Base-by-base conservation (phyloP, 2,113 vertebrate species). In the Pseudorectes ferrugineus region DNA sequence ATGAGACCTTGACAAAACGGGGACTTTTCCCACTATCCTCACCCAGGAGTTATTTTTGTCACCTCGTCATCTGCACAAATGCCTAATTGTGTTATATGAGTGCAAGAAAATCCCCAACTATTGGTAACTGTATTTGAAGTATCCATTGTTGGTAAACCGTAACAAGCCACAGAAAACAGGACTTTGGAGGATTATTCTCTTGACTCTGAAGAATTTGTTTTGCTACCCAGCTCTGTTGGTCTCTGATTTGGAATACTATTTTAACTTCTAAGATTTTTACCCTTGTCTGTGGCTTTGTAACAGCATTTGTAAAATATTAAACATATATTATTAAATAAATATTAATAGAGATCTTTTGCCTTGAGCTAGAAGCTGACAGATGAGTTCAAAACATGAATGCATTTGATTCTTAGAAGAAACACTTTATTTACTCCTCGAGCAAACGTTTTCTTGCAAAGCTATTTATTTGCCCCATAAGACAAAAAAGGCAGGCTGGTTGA, bases 301-400 rank as follows among this genome's bases (percentile, higher is more conserved):
- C 75, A 61, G 91, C 40, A 48, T 85, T 85, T 92, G 33, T 74
- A 63, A 95, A 92, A 90, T 52, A 31, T 73, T 81, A 55, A 75
- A 42, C 28, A 51, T 49, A 9, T n/a, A 49, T 72, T 63, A 42
- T 73, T 70, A 88, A 92, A 71, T 79, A 88, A 71, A 63, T 95
- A 72, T 85, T 96, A 91, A 81, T 88, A 55, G 45, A 31, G 22
- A 45, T 51, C 28, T 46, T 33, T 94, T 86, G 92, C 95, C 84
- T 88, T 88, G 91, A 90, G 59, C 81, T 79, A 93, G 81, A 80
- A 89, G 57, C 55, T 89, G 96, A 89, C 43, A 91, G 58, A 91
- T 80, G 55, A 75, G 29, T 92, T 61, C 52, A 91, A 82, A 93
- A 85, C 33, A 68, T 2, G 1, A 79, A 91, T 46, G 23, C 43